Evolutionary conservation across 2,797 vertebrate species (phyloP), one percentile per base, ranked within the genome.

Genomic region (Darevskia mixta): DNA sequence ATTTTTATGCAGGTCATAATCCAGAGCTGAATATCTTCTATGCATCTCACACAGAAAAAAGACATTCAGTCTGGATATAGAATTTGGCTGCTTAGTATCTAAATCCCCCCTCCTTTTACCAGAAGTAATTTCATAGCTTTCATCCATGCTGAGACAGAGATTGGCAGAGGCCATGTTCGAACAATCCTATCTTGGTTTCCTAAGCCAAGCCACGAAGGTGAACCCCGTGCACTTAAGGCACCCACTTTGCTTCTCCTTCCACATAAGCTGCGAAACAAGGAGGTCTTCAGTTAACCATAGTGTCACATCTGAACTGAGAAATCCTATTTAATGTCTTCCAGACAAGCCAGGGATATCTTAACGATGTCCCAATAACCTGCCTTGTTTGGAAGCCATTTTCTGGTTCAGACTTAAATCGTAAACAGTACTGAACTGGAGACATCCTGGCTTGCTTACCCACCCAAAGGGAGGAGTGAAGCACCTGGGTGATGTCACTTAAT

Each of bases 351-450:
- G 27, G 76, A 67, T 58, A 7, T 15, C 13, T 41, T 43, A 41
- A 43, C 3, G 23, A 35, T 86, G n/a, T 29, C n/a, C 32, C 49
- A 86, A 55, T 79, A 67, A 3, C 32, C 20, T 49, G 15, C 20
- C 20, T 72, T 72, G 32, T 41, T 41, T 72, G 45, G 78, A 86
- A 58, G 32, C 77, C 75, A 86, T 49, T 69, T 86, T 29, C 61
- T 35, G 61, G 20, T 67, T 77, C 23, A 20, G 45, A 61, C 10
- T 35, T 8, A 41, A 72, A 41, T 55, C 25, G 25, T 43, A 49
- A 45, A 32, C 9, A 35, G 13, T 66, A 8, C 20, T 38, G 55
- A 10, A 18, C 13, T 79, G 25, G 23, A 71, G 66, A 18, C 2
- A 29, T 29, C 9, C 29, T 43, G 35, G 25, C 7, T 82, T 79